Percentiles rank a stretch among this genome's conserved stretches.
phyloP scores from a whole-genome alignment of 2,888 invertebrate species.

The Tinea semifulvella region DNA sequence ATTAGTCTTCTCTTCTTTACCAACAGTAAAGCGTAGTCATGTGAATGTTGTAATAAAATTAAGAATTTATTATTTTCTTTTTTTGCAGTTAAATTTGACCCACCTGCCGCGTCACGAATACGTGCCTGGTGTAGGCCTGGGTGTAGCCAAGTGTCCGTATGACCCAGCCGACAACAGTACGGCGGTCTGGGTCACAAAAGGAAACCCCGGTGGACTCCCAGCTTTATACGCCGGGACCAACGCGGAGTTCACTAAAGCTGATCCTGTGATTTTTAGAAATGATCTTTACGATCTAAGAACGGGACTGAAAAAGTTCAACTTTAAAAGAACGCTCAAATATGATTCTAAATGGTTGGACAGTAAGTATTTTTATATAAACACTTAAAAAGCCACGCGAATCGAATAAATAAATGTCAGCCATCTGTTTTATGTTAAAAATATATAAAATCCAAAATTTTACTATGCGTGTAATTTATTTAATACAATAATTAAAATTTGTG shows the following conservation, averaged over 20 bases:
- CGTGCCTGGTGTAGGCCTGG: constrained; percentile 72
- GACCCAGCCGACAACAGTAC: constrained; percentile 80
- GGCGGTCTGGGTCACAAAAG: constrained; percentile 74
- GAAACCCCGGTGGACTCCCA: constrained; percentile 72
- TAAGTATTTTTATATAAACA: constrained; percentile 39
- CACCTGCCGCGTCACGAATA: constrained; percentile 67
- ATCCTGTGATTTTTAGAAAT: constrained; percentile 76
- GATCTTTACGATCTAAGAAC: constrained; percentile 70
- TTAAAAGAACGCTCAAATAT: constrained; percentile 74
- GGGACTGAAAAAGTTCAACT: constrained; percentile 68
- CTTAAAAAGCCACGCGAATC: background rate
- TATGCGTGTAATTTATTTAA: too few species aligned
- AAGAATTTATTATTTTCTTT: too few species aligned
- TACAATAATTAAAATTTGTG: too few species aligned
- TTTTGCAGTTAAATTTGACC: constrained; percentile 59
- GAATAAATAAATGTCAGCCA: too few species aligned
- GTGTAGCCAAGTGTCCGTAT: constrained; percentile 76
- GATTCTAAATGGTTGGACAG: constrained; percentile 80
- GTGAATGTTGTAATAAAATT: too few species aligned
- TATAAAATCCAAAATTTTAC: too few species aligned
- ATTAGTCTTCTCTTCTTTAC: too few species aligned
- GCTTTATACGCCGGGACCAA: constrained; percentile 78
- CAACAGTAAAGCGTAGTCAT: too few species aligned
- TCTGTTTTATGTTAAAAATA: too few species aligned
- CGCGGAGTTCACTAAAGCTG: constrained; percentile 76